A percentile compares a stretch with the other conserved stretches of the same genome.
phyloP scores from a whole-genome alignment of 2,888 invertebrate species.

The Scaptomyza parva region DNA sequence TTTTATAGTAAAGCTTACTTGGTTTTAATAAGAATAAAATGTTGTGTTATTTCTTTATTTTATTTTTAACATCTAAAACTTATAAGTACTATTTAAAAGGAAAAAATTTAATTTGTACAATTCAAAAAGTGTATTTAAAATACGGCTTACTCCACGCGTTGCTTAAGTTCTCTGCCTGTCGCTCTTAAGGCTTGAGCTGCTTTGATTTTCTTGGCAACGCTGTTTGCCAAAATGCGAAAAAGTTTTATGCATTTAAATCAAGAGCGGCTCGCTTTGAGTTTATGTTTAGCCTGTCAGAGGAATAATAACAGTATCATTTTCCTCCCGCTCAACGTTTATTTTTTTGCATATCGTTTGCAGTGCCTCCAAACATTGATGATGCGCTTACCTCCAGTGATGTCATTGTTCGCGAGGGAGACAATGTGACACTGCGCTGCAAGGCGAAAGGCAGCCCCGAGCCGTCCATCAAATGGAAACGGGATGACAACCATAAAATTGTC shows the following conservation, averaged over 20 bases:
- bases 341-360: slow-evolving; percentile 85
- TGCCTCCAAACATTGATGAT: slow-evolving; percentile 96
- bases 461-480: slow-evolving; percentile 95
- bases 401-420: slow-evolving; percentile 95
- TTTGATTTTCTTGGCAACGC: slow-evolving; percentile 56
- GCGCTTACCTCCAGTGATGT: slow-evolving; percentile 95
- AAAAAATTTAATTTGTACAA: too few relatives aligned
- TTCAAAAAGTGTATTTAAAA: slow-evolving; percentile 16
- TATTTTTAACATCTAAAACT: too few relatives aligned
- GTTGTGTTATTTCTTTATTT: too few relatives aligned
- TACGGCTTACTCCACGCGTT: slow-evolving; percentile 15
- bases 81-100: too few relatives aligned
- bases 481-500: slow-evolving; percentile 94
- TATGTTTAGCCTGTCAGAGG: slow-evolving; percentile 48
- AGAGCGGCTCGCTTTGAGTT: slow-evolving; percentile 43
- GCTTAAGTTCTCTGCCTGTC: neutral
- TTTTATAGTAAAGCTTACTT: neutral
- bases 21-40: neutral
- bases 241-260: slow-evolving; percentile 71
- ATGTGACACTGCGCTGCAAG: slow-evolving; percentile 94
- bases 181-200: slow-evolving; percentile 6
- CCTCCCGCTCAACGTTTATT: slow-evolving; percentile 32
- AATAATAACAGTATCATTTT: slow-evolving; percentile 46
- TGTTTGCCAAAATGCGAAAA: slow-evolving; percentile 62
- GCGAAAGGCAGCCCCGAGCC: slow-evolving; percentile 96